These are phyloP conservation scores for Drosophila seclusa DNA, from an alignment of 2,888 invertebrate species.

Conservation along the genomic window DNA sequence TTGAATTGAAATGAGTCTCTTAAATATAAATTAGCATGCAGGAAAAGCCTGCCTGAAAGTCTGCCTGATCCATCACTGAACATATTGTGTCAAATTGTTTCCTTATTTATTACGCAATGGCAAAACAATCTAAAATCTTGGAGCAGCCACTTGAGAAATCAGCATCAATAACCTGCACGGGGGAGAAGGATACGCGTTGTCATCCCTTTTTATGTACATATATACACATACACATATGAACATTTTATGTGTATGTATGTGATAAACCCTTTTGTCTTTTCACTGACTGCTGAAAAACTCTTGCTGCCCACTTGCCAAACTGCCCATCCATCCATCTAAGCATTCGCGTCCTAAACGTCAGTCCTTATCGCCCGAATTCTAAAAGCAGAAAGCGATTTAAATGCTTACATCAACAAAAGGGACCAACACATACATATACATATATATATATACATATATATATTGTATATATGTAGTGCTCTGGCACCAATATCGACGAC, in stretches of 20 bases:
- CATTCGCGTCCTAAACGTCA: constrained; percentile 41
- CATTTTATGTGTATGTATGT: constrained; percentile 1
- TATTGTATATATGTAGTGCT: constrained; percentile 2
- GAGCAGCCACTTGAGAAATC: constrained; percentile 71
- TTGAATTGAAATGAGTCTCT: constrained; percentile 2
- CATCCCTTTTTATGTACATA: constrained; percentile 14
- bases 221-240: background rate
- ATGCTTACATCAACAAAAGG: constrained; percentile 55
- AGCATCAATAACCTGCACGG: constrained; percentile 61
- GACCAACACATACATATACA: constrained; percentile 35
- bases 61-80: constrained; percentile 54
- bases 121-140: constrained; percentile 54
- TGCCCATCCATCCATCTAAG: constrained; percentile 20
- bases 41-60: constrained; percentile 9
- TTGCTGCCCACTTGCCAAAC: constrained; percentile 14
- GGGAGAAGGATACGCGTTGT: constrained; percentile 19
- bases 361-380: constrained; percentile 61
- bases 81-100: constrained; percentile 49
- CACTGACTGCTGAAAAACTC: constrained; percentile 42
- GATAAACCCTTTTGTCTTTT: constrained; percentile 45
- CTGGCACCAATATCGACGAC: constrained; percentile 58
- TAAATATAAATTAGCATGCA: constrained; percentile 37
- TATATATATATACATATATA: background rate
- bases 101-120: constrained; percentile 57
- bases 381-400: constrained; percentile 66